Percentiles rank a stretch among this genome's conserved stretches.
These are phyloP conservation scores for Celastrina argiolus DNA, from an alignment of 2,888 invertebrate species.

Conservation along the genomic window DNA sequence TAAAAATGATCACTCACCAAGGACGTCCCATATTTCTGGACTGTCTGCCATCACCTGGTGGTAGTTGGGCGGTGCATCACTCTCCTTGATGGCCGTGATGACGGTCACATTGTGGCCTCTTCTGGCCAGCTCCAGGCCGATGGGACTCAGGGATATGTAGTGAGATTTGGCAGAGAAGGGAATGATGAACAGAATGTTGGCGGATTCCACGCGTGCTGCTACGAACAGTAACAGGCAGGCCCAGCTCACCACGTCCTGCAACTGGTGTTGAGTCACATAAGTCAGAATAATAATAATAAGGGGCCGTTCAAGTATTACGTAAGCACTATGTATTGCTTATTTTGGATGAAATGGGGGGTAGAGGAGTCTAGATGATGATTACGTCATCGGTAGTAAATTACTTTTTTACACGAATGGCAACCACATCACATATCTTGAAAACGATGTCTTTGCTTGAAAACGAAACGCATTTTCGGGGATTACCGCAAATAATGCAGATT, in stretches of 20 bases:
- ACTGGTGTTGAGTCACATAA: slow-evolving; percentile 19
- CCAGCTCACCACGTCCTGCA: slow-evolving; percentile 12
- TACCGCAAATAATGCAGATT: too few relatives aligned
- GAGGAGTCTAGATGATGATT: too few relatives aligned
- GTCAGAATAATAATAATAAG: too few relatives aligned
- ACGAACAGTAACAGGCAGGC: slow-evolving; percentile 24
- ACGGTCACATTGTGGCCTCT: slow-evolving; percentile 75
- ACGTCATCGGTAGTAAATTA: too few relatives aligned
- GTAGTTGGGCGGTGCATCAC: slow-evolving; percentile 55
- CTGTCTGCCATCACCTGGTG: slow-evolving; percentile 55
- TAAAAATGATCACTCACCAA: slow-evolving; percentile 45
- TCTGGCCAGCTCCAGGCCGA: slow-evolving; percentile 68
- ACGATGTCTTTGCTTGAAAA: too few relatives aligned
- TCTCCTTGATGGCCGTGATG: slow-evolving; percentile 56
- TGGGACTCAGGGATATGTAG: slow-evolving; percentile 59
- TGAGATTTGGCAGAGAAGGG: slow-evolving; percentile 73
- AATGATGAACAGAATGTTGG: slow-evolving; percentile 65
- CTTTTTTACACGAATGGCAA: too few relatives aligned
- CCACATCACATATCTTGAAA: too few relatives aligned
- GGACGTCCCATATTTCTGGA: slow-evolving; percentile 59
- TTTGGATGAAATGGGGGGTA: too few relatives aligned
- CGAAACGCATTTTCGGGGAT: too few relatives aligned
- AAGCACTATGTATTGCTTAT: too few relatives aligned
- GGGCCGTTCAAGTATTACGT: too few relatives aligned
- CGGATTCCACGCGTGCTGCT: slow-evolving; percentile 37